Base-by-base conservation (phyloP, 1,140 invertebrate species). In the Anthonomus grandis region DNA sequence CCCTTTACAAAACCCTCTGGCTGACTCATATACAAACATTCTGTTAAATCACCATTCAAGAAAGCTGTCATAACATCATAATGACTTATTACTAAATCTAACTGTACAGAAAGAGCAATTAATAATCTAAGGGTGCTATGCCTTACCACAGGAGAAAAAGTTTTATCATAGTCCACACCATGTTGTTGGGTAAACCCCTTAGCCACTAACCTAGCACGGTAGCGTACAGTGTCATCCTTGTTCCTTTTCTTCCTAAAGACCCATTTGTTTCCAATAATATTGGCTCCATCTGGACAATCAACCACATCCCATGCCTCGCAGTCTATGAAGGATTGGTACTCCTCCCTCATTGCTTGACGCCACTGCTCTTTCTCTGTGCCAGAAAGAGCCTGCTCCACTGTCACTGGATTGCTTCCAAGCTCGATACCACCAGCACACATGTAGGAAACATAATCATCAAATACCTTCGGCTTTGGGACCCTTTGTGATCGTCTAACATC, bases 61-160 rank as follows among this genome's bases (percentile, higher is more conserved):
- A 70, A 76, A 9, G 71, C 74, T 15, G 73, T 75, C 13, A 57
- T 60, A 13, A 75, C 68, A 64, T 74, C 71, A 25, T 71, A 57
- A 53, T 73, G 65, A 3, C 13, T 42, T 3, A 68, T 60, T 9
- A 54, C 55, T 53, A 68, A 51, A 45, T 61, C 51, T 53, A 65
- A 63, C 17, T 64, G 49, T 22, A 63, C 60, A 24, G 68, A 50
- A 37, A 69, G 51, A 12, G 61, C 65, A 39, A 68, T 46, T 18
- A 69, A 55, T 13, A 67, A 24, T 53, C 63, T 61, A 44, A 65
- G 49, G 6, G 27, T 63, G 24, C 57, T 60, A 45, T 64, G 54
- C 41, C 54, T 59, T 3, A 67, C 57, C 15, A 69, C 45, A 51
- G 57, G 60, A 34, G 58, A 52, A 63, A 60, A 62, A 48, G 49